A percentile compares a stretch with the other conserved stretches of the same genome.
Evolutionary conservation across 2,888 invertebrate species (phyloP).

Genomic region (Metellina segmentata): DNA sequence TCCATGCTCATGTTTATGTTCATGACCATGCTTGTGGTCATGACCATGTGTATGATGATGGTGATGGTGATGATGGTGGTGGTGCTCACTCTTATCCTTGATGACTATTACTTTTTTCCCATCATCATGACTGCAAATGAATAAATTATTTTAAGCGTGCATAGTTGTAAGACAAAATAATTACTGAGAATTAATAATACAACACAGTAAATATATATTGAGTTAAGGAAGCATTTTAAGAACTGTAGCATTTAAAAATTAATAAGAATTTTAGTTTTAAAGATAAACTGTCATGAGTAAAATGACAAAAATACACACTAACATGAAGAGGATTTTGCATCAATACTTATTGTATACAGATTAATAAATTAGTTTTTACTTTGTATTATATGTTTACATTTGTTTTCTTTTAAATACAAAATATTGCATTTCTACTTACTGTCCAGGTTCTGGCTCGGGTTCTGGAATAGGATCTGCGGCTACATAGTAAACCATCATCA

Average conservation of each 20-base stretch:
- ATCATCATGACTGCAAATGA: conserved; percentile 34
- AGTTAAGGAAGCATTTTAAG: neutral
- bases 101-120: conserved; percentile 56
- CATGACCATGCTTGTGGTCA: conserved; percentile 43
- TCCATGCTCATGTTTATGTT: conserved; percentile 49
- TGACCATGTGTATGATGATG: conserved; percentile 47
- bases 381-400: neutral
- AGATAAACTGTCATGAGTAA: no score
- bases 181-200: no score
- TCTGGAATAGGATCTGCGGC: conserved; percentile 50
- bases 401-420: neutral
- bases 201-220: neutral
- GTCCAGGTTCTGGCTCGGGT: conserved; percentile 56
- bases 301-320: no score
- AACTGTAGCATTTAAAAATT: neutral
- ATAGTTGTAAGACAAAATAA: no score
- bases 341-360: neutral
- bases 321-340: no score
- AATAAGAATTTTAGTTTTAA: no score
- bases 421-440: conserved; percentile 30
- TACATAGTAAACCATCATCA: conserved; percentile 33
- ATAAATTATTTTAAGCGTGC: neutral
- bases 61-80: conserved; percentile 58
- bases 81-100: conserved; percentile 55
- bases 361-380: neutral